phyloP scores from a whole-genome alignment of 2,888 invertebrate species.

The Tetragnatha montana region DNA sequence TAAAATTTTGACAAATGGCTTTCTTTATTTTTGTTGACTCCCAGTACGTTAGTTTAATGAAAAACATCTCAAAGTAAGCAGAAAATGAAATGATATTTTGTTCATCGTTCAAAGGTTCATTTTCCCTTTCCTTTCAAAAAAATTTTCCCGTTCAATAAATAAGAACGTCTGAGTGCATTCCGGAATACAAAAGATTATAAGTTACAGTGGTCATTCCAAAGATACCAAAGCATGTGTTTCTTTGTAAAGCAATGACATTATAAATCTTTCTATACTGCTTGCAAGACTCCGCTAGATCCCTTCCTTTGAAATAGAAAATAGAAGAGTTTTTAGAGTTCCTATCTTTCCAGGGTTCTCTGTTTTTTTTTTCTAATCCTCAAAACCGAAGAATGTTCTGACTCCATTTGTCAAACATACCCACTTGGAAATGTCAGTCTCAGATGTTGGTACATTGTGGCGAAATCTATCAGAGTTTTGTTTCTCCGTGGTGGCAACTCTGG shows the following conservation, averaged over 20 bases:
- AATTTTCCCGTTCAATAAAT: not conserved
- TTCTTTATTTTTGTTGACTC: not conserved
- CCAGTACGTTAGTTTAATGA: not conserved
- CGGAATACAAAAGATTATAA: constrained; percentile 32
- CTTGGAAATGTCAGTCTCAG: constrained; percentile 49
- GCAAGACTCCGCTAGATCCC: constrained; percentile 17
- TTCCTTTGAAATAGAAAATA: constrained; percentile 38
- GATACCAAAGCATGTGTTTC: constrained; percentile 39
- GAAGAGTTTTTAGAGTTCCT: constrained; percentile 37
- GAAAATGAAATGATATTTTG: not conserved
- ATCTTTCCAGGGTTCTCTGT: not conserved
- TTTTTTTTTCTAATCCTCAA: constrained; percentile 30
- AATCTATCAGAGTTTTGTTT: constrained; percentile 46
- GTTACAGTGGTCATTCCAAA: constrained; percentile 22
- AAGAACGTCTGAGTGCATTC: not conserved
- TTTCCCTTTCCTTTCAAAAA: not conserved
- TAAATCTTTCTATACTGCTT: constrained; percentile 36
- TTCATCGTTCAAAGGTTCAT: not conserved
- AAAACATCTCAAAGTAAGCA: not conserved
- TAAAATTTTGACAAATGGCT: not conserved
- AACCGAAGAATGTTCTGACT: constrained; percentile 50
- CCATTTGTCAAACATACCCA: constrained; percentile 55
- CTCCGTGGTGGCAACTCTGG: constrained; percentile 46
- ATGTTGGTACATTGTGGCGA: constrained; percentile 52
- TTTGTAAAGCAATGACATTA: constrained; percentile 54